Evolutionary conservation across 2,888 invertebrate species (phyloP), one percentile per base, ranked within the genome.

Genomic region (Harpagoxenus sublaevis): DNA sequence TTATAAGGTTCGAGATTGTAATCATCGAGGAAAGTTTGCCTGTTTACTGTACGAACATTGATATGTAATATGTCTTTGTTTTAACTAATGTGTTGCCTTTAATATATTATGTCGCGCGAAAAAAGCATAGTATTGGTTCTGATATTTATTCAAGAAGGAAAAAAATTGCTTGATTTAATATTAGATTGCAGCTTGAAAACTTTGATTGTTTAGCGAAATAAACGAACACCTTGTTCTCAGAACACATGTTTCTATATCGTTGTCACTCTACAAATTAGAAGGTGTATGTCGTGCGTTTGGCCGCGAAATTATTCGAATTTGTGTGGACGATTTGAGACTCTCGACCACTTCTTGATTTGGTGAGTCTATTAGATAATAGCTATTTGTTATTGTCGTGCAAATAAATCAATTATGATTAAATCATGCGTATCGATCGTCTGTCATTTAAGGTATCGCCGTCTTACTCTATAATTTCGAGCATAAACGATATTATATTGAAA

Each of bases 331-430:
- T 57, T 55, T 31, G 53, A 68, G 6, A 70, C 55, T 78, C 42
- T 28, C 53, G 55, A 42, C 42, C 31, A 45, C 12, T 45, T 70
- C 10, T 45, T 45, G 8, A 78, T 70, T 78, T 57, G n/a, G 28
- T 3, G 28, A 78, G 10, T 68, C 68, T 28, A n/a, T 66, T 68
- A 68, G 42, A 31, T 78, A 70, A 78, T 70, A 70, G n/a, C 31
- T 55, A 42, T 42, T 78, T 70, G 78, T 78, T 70, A 70, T 70
- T 57, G 48, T 70, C 71, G 42, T 70, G 78, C 55, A 70, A 78
- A 78, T 55, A 78, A 45, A 78, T 45, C 70, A 42, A 42, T 70
- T 70, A 55, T 42, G 42, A 55, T 55, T 45, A 57, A 70, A 70
- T 31, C 55, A 78, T 45, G 10, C 4, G 12, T 42, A 45, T 23